Evolutionary conservation across 2,113 vertebrate genomes (phyloP).

Genomic region (Megaceryle maxima): DNA sequence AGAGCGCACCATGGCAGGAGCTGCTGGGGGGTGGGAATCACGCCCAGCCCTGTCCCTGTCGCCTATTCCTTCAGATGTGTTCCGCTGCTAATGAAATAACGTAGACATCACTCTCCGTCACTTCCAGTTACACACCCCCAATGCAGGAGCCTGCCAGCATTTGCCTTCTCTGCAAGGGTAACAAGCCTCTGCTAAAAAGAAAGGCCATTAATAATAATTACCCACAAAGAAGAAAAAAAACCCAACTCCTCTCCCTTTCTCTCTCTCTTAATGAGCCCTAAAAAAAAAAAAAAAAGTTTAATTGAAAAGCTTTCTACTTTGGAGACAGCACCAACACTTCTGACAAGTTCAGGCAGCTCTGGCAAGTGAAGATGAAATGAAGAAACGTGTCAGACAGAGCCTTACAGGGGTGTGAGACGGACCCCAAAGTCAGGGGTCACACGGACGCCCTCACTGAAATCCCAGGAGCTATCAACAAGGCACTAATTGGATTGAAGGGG

Average conservation of each 20-base stretch:
- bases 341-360: conserved; percentile 22
- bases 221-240: background rate
- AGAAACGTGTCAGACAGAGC: conserved; percentile 23
- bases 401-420: background rate
- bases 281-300: conserved; percentile 67
- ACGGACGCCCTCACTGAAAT: background rate
- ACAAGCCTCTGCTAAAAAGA: conserved; percentile 12
- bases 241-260: background rate
- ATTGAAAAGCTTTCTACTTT: conserved; percentile 67
- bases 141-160: background rate
- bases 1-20: accelerated
- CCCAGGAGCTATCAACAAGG: conserved; percentile 15
- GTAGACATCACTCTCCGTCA: background rate
- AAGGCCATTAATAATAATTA: conserved; percentile 57
- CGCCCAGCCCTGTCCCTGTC: accelerated
- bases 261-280: conserved; percentile 61
- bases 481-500: conserved; percentile 61
- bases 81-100: background rate
- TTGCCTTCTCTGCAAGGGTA: background rate
- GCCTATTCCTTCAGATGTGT: background rate
- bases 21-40: background rate
- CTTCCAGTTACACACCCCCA: background rate
- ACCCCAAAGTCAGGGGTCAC: conserved; percentile 37
- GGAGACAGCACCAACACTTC: conserved; percentile 37
- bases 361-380: background rate